Evolutionary conservation across 2,888 invertebrate genomes (phyloP).

Genomic region (Agonopterix arenella): DNA sequence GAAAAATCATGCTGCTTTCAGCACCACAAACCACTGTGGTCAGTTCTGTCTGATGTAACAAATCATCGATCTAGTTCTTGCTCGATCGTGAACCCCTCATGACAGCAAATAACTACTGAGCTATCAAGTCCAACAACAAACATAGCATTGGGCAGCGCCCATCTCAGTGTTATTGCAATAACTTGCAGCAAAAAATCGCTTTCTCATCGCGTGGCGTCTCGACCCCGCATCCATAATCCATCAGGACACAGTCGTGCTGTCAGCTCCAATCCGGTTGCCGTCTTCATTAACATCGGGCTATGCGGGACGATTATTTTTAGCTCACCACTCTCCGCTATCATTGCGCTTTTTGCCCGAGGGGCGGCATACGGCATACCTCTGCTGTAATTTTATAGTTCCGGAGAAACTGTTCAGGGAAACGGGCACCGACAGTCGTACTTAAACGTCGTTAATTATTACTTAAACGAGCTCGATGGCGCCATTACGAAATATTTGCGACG

Average conservation of each 20-base stretch:
- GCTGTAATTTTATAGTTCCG: constrained; percentile 63
- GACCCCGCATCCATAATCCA: constrained; percentile 22
- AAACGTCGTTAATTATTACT: constrained; percentile 46
- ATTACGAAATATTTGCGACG: constrained; percentile 44
- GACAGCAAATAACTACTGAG: too few relatives aligned
- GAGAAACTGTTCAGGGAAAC: constrained; percentile 52
- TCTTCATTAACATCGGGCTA: constrained; percentile 44
- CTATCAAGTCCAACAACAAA: too few relatives aligned
- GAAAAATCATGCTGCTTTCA: too few relatives aligned
- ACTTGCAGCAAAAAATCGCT: constrained; percentile 1
- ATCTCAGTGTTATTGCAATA: background rate
- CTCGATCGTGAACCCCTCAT: too few relatives aligned
- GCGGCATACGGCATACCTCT: constrained; percentile 20
- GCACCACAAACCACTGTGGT: too few relatives aligned
- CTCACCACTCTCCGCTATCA: constrained; percentile 30
- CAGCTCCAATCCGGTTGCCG: constrained; percentile 38
- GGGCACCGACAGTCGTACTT: constrained; percentile 28
- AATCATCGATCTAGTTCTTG: too few relatives aligned
- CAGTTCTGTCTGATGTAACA: too few relatives aligned
- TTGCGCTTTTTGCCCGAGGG: constrained; percentile 37
- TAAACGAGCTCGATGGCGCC: constrained; percentile 45
- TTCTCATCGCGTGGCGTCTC: constrained; percentile 1
- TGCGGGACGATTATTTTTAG: constrained; percentile 40
- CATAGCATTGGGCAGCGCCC: background rate
- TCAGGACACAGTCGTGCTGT: constrained; percentile 29